Evolutionary conservation across 2,888 invertebrate genomes (phyloP), one percentile per base, ranked within the genome.

Genomic region (Coleophora deauratella): DNA sequence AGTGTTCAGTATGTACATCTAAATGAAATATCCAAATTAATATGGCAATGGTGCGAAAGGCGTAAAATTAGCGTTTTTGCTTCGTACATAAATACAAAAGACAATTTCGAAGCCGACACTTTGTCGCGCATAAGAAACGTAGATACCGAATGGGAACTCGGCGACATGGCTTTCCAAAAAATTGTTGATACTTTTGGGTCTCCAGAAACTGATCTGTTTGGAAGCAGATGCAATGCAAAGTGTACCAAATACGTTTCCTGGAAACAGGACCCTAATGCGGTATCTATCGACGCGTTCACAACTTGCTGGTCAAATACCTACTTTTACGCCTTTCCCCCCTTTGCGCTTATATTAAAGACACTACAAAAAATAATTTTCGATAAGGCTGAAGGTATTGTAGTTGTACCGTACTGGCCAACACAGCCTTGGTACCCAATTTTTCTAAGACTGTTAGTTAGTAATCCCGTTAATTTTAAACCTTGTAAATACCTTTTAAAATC

Each of bases 381-480:
- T 9, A 33, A 34, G n/a, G 37, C 41, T n/a, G 14, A 9, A 12
- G 41, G 41, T 9, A 37, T 41, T 6, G 27, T 41, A 36, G 12
- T 41, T 11, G 41, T 41, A 6, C 37, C 41, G 3, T 21, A 37
- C 11, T 41, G 37, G 42, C 38, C 38, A 10, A 42, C 38, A 0
- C 38, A 42, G 13, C 42, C 38, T 10, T 42, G 42, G 42, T 42
- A 42, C 12, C 36, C 42, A n/a, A 3, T 42, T 1, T 42, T 36
- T 39, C 35, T 4, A 33, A 33, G 28, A 11, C 39, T 42, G 21
- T 27, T 42, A 2, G 11, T 35, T 9, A 27, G 27, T 2, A 12
- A 35, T 2, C 33, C 31, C 12, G 13, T 38, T 2, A 30, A 12
- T 2, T 38, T 38, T 34, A n/a, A 37, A 9, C 38, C 41, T 2